These are phyloP conservation scores for Tortricodes alternella DNA, from an alignment of 2,888 invertebrate genomes.

Conservation along the genomic window DNA sequence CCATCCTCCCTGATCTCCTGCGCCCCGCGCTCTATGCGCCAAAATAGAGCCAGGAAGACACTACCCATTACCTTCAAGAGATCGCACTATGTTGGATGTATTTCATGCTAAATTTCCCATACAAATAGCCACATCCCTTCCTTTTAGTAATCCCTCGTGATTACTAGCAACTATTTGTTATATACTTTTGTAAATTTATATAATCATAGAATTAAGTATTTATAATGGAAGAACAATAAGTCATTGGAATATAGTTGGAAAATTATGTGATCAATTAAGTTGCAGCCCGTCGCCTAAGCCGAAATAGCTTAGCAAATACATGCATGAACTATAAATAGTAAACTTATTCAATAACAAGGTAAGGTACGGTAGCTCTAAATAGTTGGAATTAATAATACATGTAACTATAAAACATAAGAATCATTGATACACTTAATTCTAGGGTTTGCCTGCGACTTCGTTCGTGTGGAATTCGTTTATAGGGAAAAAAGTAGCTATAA, in stretches of 20 bases:
- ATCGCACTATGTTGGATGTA: constrained; percentile 49
- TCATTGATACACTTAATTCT: too few species aligned
- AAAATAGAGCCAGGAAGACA: constrained; percentile 40
- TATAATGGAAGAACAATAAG: too few species aligned
- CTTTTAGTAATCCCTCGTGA: constrained; percentile 35
- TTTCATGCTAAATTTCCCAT: constrained; percentile 42
- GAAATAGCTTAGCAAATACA: constrained; percentile 14
- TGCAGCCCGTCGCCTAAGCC: neutral
- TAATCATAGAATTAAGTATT: too few species aligned
- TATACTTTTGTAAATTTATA: neutral
- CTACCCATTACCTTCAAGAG: constrained; percentile 51
- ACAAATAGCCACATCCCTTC: constrained; percentile 37
- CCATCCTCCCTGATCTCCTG: constrained; percentile 43
- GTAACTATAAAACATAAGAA: too few species aligned
- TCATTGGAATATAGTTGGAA: too few species aligned
- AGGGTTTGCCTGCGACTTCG: too few species aligned
- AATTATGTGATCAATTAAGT: neutral
- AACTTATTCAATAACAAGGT: neutral
- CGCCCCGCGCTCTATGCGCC: constrained; percentile 34
- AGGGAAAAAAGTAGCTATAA: too few species aligned
- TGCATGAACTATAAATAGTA: constrained; percentile 9
- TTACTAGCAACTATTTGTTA: constrained; percentile 15
- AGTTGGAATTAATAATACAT: too few species aligned
- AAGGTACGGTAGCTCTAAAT: too few species aligned
- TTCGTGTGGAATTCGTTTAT: too few species aligned